Percentiles rank a stretch among this genome's conserved stretches.
These are phyloP conservation scores for Bombus terrestris DNA, from an alignment of 1,140 invertebrate genomes.

Conservation along the genomic window DNA sequence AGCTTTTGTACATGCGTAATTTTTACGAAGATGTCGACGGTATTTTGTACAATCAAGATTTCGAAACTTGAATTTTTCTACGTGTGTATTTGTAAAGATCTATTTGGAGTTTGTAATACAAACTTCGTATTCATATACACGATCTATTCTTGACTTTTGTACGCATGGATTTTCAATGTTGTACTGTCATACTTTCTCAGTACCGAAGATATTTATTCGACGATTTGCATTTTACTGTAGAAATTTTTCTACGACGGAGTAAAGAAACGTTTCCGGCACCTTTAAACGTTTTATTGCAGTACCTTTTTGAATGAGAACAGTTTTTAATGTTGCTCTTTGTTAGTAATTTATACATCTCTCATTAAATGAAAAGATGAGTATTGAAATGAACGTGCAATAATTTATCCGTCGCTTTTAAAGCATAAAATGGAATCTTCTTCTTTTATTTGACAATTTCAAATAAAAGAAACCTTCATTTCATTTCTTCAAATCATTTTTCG, in stretches of 20 bases:
- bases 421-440: not conserved
- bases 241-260: slow-evolving; percentile 6
- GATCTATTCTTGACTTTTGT: not conserved
- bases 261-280: not conserved
- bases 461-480: not conserved
- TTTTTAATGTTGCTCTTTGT: slow-evolving; percentile 9
- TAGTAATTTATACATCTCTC: not conserved
- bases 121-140: not conserved
- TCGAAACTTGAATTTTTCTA: slow-evolving; percentile 21
- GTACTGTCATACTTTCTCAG: not conserved
- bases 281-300: not conserved
- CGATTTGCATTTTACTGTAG: slow-evolving; percentile 10
- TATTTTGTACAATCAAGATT: slow-evolving; percentile 2
- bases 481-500: not conserved
- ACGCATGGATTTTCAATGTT: not conserved
- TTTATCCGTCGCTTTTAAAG: not conserved
- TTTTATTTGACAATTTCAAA: not conserved
- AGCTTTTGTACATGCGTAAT: not conserved
- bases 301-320: not conserved
- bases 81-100: slow-evolving; percentile 15
- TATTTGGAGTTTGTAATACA: not conserved
- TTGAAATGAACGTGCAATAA: not conserved
- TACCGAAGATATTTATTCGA: not conserved
- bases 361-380: not conserved
- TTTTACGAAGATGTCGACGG: not conserved